phyloP scores from a whole-genome alignment of 2,113 vertebrate species.

The Zosterops lateralis region DNA sequence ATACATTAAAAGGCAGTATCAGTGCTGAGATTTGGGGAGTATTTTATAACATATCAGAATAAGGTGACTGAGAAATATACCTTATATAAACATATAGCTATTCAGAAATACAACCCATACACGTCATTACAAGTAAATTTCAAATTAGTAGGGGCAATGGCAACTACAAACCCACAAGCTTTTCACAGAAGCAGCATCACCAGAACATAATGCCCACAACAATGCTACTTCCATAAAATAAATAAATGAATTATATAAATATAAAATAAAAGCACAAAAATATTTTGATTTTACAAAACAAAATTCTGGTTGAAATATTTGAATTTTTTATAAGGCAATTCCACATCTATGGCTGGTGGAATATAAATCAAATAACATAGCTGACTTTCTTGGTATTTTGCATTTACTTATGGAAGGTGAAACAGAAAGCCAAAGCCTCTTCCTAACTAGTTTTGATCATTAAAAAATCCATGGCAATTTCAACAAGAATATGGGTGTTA shows the following conservation, averaged over 20 bases:
- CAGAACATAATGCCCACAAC: background rate
- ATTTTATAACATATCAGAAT: background rate
- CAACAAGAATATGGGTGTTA: constrained; percentile 36
- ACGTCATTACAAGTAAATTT: background rate
- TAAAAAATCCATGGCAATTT: constrained; percentile 51
- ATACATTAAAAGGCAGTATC: constrained; percentile 10
- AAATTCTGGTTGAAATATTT: background rate
- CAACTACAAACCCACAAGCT: background rate
- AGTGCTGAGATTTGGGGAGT: constrained; percentile 42
- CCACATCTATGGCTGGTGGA: background rate
- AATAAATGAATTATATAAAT: background rate
- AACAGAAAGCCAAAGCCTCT: background rate
- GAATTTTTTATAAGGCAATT: background rate
- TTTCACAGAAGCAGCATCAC: background rate
- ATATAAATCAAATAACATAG: background rate
- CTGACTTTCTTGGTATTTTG: background rate
- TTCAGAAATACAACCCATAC: background rate
- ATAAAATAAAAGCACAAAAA: background rate
- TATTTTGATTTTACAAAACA: background rate
- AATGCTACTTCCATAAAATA: background rate
- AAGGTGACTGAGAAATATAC: background rate
- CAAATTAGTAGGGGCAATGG: background rate
- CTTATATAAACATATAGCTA: background rate
- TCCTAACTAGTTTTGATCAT: constrained; percentile 20
- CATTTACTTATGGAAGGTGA: constrained; percentile 2